Evolutionary conservation across 2,113 vertebrate species (phyloP).

Genomic region (Barnardius zonarius): DNA sequence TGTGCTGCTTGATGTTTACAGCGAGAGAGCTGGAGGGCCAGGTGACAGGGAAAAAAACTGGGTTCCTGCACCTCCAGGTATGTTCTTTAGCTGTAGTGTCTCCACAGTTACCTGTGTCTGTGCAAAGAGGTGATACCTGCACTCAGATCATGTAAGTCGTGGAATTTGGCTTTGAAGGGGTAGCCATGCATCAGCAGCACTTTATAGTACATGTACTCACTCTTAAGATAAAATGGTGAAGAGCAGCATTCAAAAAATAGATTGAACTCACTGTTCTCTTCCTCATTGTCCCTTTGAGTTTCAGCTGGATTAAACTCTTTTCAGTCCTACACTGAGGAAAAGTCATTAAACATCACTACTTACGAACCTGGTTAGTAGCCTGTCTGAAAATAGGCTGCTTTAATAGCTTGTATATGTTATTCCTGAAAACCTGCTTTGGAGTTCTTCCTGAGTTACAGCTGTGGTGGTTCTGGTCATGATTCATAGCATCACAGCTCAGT

Average conservation of each 20-base stretch:
- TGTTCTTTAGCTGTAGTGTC: background rate
- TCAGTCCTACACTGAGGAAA: background rate
- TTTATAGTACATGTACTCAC: background rate
- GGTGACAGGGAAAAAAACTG: background rate
- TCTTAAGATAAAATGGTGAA: background rate
- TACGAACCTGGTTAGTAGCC: background rate
- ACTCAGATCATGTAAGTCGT: accelerated
- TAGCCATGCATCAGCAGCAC: background rate
- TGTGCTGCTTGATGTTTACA: background rate
- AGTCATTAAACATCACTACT: background rate
- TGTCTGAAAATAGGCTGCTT: background rate
- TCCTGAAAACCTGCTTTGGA: background rate
- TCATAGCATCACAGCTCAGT: constrained; percentile 15
- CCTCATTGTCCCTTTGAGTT: background rate
- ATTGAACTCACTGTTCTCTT: background rate
- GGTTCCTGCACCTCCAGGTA: background rate
- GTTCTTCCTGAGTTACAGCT: background rate
- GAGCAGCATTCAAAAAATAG: background rate
- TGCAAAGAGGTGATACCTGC: background rate
- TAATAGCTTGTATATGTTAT: background rate
- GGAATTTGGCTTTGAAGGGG: background rate
- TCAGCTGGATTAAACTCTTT: background rate
- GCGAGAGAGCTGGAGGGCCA: background rate
- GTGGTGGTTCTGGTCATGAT: background rate
- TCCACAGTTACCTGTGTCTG: background rate